A percentile compares a stretch with the other conserved stretches of the same genome.
These are phyloP conservation scores for Brienomyrus longianalis DNA, from an alignment of 2,113 vertebrate species.

Conservation along the genomic window DNA sequence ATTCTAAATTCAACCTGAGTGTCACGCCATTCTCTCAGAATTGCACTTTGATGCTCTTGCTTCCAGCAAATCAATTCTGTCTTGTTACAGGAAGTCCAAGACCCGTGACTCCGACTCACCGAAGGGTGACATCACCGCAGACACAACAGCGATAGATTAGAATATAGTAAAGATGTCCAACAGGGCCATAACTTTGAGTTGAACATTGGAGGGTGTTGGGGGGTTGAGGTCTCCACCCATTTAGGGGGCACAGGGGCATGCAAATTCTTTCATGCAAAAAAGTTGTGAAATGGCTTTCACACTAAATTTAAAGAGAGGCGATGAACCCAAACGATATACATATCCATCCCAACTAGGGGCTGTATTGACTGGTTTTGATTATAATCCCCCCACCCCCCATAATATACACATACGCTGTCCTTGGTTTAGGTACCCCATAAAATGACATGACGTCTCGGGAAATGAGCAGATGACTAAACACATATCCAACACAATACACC, in stretches of 20 bases:
- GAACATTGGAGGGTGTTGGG: neutral
- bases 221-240: neutral
- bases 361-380: neutral
- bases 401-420: neutral
- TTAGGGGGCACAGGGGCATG: neutral
- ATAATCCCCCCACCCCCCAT: neutral
- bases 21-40: neutral
- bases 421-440: neutral
- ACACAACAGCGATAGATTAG: neutral
- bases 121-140: neutral
- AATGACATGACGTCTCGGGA: neutral
- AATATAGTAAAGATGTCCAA: neutral
- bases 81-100: neutral
- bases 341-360: neutral
- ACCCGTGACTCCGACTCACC: neutral
- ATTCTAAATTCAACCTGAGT: slow-evolving; percentile 4
- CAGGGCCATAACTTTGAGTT: neutral
- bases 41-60: neutral
- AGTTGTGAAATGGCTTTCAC: neutral
- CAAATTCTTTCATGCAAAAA: no score
- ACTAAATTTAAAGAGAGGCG: neutral
- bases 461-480: neutral
- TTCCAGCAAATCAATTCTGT: neutral
- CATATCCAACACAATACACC: neutral
- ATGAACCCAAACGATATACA: neutral